Base-by-base conservation (phyloP, 2,113 vertebrate genomes). In the Piaya cayana region DNA sequence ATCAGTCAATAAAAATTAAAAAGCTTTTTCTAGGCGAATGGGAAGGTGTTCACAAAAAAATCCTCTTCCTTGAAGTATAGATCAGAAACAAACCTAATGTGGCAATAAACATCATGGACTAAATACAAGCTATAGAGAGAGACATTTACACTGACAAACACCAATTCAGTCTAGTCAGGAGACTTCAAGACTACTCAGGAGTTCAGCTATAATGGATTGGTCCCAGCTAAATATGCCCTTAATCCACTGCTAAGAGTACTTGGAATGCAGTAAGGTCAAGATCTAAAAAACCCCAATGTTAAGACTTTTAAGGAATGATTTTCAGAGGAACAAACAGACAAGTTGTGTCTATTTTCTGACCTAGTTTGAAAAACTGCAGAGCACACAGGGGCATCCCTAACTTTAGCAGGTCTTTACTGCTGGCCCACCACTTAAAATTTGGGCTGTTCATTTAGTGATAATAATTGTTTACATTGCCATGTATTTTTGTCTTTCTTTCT, bases 241-340 rank as follows among this genome's bases (percentile, higher is more conserved):
- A 95, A 95, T 92, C 74, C 87, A 69, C 42, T 67, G 32, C 42
- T 94, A 96, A 92, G 82, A 80, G 59, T 77, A 49, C 47, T 50
- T 63, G 87, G 79, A 95, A 95, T 93, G 87, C 45, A 86, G 29
- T 26, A 20, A 80, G 79, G 42, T 69, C 32, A 90, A 82, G 55
- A 86, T 58, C 36, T 2, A 22, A 15, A 0, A 0, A 13, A 12
- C 30, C 5, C 3, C 22, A n/a, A 50, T 47, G 8, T 71, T 47
- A 49, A 70, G 30, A 56, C 5, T 25, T 91, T 60, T 37, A 86
- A 29, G n/a, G 36, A 22, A 86, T 91, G 34, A 60, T 68, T 93
- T 91, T 72, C 15, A 71, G 53, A 60, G 18, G 32, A 36, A 37
- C 4, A 30, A 26, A 60, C 6, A 43, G 60, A 32, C 29, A 71